Conservation (phyloP, 2,888 invertebrate genomes). For the Cloeon dipterum region DNA sequence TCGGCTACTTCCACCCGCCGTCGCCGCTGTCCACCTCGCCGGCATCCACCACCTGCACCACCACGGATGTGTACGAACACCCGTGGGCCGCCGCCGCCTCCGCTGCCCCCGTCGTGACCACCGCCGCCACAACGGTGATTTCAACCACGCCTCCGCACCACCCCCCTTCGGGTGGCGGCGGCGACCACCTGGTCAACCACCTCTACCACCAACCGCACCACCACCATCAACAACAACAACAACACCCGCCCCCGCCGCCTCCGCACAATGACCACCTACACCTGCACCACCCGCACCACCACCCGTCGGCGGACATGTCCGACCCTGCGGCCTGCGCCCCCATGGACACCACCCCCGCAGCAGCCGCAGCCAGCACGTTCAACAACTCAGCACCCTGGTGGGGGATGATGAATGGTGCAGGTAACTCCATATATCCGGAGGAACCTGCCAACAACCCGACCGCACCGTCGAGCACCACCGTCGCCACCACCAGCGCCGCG, state of each 20-base stretch:
- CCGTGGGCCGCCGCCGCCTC: not conserved
- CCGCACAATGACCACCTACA: slow-evolving; percentile 3
- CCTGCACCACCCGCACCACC: slow-evolving; percentile 3
- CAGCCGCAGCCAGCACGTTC: slow-evolving; percentile 62
- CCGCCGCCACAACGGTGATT: not conserved
- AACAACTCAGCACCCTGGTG: slow-evolving; percentile 67
- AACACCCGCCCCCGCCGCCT: slow-evolving; percentile 4
- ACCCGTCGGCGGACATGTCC: slow-evolving; percentile 2
- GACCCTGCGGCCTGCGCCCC: slow-evolving; percentile 20
- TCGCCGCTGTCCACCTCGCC: not conserved
- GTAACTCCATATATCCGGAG: slow-evolving; percentile 52
- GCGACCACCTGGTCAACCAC: slow-evolving; percentile 4
- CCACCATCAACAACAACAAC: slow-evolving; percentile 2
- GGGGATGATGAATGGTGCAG: slow-evolving; percentile 71
- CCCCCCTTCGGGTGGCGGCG: not conserved
- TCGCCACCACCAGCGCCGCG: slow-evolving; percentile 19
- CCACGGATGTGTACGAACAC: not conserved
- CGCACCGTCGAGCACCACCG: slow-evolving; percentile 14
- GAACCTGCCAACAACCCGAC: slow-evolving; percentile 11
- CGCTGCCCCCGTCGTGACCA: not conserved
- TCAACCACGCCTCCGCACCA: not conserved
- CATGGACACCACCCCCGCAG: slow-evolving; percentile 27
- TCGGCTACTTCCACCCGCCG: not conserved
- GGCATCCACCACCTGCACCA: not conserved
- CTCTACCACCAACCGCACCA: slow-evolving; percentile 3